Percentiles rank a stretch among this genome's conserved stretches.
phyloP scores from a whole-genome alignment of 2,113 vertebrate genomes.

The Ptilorrhoa leucosticta region DNA sequence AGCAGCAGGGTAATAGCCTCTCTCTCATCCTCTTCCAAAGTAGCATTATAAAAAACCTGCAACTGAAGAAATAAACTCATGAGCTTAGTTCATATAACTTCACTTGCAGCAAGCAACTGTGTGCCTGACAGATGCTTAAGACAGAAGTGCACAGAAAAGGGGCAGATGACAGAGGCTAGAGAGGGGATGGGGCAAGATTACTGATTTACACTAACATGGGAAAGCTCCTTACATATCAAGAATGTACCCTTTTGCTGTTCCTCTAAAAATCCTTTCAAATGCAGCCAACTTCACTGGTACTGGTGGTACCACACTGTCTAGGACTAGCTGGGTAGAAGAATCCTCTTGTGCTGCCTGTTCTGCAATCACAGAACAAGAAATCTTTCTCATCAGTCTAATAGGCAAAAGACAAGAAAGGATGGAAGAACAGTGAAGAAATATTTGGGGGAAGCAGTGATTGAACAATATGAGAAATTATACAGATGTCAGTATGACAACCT shows the following conservation, averaged over 20 bases:
- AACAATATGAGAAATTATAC: neutral
- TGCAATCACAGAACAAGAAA: neutral
- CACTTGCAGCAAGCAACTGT: neutral
- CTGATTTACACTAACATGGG: neutral
- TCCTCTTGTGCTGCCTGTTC: neutral
- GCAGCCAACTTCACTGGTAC: neutral
- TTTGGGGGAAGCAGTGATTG: fast-evolving
- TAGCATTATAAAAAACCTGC: conserved; percentile 68
- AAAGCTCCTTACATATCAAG: neutral
- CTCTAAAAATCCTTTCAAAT: neutral
- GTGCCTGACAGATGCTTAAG: neutral
- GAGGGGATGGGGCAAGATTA: neutral
- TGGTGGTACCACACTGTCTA: neutral
- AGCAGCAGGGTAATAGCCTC: conserved; percentile 5
- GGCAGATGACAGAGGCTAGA: neutral
- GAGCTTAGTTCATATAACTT: neutral
- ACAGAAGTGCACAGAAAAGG: neutral
- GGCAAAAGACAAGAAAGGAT: neutral
- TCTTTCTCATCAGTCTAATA: neutral
- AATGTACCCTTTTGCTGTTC: neutral
- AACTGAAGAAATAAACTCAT: conserved; percentile 58
- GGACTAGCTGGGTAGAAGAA: neutral
- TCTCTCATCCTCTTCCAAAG: conserved; percentile 58
- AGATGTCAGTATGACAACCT: neutral
- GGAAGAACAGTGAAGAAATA: neutral